phyloP scores from a whole-genome alignment of 2,797 vertebrate species.

The Harpagifer antarcticus region DNA sequence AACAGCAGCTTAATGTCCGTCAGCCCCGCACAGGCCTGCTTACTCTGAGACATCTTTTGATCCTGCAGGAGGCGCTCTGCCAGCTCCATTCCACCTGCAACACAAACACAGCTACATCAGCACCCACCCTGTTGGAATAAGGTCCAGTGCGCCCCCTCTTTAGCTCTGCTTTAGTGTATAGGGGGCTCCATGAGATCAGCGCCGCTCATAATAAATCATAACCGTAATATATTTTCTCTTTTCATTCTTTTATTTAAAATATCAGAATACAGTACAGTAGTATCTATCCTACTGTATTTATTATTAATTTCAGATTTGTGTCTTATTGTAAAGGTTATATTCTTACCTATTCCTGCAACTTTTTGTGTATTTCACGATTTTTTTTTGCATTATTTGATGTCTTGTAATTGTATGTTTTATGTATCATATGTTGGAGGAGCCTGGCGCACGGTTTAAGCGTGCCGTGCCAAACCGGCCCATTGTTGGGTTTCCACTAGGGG shows the following conservation, averaged over 20 bases:
- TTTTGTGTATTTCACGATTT: too few relatives aligned
- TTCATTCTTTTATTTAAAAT: neutral
- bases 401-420: constrained; percentile 39
- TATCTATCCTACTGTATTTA: too few relatives aligned
- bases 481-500: too few relatives aligned
- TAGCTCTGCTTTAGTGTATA: neutral
- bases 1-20: too few relatives aligned
- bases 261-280: neutral
- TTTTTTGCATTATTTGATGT: too few relatives aligned
- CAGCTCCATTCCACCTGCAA: constrained; percentile 88
- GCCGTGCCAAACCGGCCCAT: too few relatives aligned
- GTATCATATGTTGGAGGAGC: too few relatives aligned
- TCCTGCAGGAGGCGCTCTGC: constrained; percentile 91
- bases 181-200: neutral
- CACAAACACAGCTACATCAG: constrained; percentile 2
- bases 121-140: neutral
- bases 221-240: neutral
- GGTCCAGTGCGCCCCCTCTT: neutral
- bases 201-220: neutral
- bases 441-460: too few relatives aligned
- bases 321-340: too few relatives aligned
- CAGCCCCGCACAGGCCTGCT: constrained; percentile 88
- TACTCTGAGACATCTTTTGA: constrained; percentile 88
- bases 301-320: too few relatives aligned
- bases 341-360: too few relatives aligned